A percentile compares a stretch with the other conserved stretches of the same genome.
Evolutionary conservation across 2,888 invertebrate species (phyloP).

Genomic region (Eubasilissa splendida): DNA sequence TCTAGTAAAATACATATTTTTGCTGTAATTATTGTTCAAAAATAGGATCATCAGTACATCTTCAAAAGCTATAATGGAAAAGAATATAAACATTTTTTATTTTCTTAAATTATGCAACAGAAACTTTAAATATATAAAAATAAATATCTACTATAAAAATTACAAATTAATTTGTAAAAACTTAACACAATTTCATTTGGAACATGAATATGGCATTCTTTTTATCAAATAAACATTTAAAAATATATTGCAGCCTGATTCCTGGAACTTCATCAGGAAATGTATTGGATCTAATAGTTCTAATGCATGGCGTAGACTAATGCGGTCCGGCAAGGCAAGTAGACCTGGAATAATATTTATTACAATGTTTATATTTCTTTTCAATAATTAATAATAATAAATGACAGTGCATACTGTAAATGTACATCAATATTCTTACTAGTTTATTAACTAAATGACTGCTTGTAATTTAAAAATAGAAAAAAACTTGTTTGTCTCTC

Average conservation of each 20-base stretch:
- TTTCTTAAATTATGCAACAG: no score
- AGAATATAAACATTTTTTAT: no score
- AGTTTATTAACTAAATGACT: no score
- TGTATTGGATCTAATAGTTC: neutral
- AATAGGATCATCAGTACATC: no score
- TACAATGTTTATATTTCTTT: neutral
- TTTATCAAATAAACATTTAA: constrained; percentile 13
- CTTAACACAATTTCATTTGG: constrained; percentile 12
- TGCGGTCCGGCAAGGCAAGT: constrained; percentile 82
- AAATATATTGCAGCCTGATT: no score
- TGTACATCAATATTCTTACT: no score
- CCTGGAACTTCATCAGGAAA: neutral
- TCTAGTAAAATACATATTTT: no score
- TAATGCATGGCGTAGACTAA: constrained; percentile 73
- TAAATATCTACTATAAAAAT: constrained; percentile 37
- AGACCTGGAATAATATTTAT: constrained; percentile 71
- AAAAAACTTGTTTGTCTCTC: no score
- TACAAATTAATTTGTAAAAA: constrained; percentile 14
- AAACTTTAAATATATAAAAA: constrained; percentile 48
- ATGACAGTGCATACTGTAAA: no score
- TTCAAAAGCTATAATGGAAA: no score
- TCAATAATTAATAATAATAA: neutral
- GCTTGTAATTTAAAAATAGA: no score
- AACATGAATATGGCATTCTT: constrained; percentile 30
- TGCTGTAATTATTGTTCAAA: no score